Percentiles rank a stretch among this genome's conserved stretches.
These are phyloP conservation scores for Hesperia comma DNA, from an alignment of 2,888 invertebrate species.

Conservation along the genomic window DNA sequence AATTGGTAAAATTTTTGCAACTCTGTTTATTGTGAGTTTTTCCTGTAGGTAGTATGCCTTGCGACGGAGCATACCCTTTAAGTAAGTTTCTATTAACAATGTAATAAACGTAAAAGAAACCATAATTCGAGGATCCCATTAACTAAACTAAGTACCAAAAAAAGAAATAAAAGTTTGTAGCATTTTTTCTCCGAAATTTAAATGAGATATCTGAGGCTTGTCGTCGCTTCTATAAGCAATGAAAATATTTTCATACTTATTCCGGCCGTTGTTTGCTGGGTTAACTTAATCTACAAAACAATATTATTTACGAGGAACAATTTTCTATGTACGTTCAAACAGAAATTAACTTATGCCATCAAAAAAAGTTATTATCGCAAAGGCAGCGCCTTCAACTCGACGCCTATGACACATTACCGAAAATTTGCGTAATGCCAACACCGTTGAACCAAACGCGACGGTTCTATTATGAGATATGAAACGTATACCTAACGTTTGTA, in stretches of 20 bases:
- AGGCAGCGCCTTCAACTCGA: conserved; percentile 57
- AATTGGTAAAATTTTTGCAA: no score
- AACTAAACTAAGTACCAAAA: background rate
- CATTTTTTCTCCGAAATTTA: background rate
- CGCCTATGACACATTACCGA: conserved; percentile 68
- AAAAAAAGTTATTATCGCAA: conserved; percentile 62
- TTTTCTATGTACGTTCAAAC: conserved; percentile 64
- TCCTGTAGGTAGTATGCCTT: no score
- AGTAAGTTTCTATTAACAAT: background rate
- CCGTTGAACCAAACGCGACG: conserved; percentile 59
- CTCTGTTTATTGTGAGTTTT: no score
- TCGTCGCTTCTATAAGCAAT: conserved; percentile 52
- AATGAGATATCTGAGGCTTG: conserved; percentile 11
- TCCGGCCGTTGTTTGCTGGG: conserved; percentile 52
- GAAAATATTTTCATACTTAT: conserved; percentile 56
- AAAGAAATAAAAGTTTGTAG: background rate
- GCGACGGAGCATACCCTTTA: no score
- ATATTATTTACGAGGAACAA: conserved; percentile 66
- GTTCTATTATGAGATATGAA: conserved; percentile 76
- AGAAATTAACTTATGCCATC: conserved; percentile 67
- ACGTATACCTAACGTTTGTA: conserved; percentile 76
- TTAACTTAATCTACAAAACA: conserved; percentile 60
- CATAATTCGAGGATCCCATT: background rate
- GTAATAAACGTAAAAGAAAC: background rate
- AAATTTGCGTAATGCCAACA: conserved; percentile 76